A percentile compares a stretch with the other conserved stretches of the same genome.
Conservation (phyloP, 2,113 vertebrate genomes). For the Ptyas mucosa region DNA sequence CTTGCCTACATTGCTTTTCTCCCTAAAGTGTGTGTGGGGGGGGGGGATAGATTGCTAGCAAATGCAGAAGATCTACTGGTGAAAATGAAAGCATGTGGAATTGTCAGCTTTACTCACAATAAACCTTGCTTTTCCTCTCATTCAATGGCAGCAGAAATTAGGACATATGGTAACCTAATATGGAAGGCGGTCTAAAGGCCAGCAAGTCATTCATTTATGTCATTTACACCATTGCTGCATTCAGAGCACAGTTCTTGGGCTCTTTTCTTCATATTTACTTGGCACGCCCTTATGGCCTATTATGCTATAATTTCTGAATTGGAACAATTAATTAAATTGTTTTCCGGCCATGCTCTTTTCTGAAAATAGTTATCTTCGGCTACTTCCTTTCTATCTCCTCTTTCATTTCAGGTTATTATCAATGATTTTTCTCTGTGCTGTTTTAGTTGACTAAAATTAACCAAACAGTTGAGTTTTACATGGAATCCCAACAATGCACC, state of each 20-base stretch:
- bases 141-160: conserved; percentile 12
- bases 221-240: conserved; percentile 34
- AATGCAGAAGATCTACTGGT: neutral
- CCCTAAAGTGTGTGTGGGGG: too few species aligned
- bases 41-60: neutral
- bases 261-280: conserved; percentile 23
- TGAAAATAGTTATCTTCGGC: neutral
- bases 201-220: conserved; percentile 11
- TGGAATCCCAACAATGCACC: neutral
- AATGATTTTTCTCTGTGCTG: neutral
- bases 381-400: neutral
- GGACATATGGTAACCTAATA: conserved; percentile 29
- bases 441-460: conserved; percentile 14
- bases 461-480: conserved; percentile 29
- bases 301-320: neutral
- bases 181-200: conserved; percentile 21
- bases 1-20: conserved; percentile 14
- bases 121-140: conserved; percentile 1
- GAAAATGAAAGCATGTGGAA: conserved; percentile 2
- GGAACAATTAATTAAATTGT: neutral
- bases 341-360: neutral
- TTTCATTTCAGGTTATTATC: neutral
- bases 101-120: neutral
- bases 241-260: neutral
- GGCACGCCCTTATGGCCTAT: neutral